phyloP scores from a whole-genome alignment of 2,797 vertebrate species.

The Crax fasciolata region DNA sequence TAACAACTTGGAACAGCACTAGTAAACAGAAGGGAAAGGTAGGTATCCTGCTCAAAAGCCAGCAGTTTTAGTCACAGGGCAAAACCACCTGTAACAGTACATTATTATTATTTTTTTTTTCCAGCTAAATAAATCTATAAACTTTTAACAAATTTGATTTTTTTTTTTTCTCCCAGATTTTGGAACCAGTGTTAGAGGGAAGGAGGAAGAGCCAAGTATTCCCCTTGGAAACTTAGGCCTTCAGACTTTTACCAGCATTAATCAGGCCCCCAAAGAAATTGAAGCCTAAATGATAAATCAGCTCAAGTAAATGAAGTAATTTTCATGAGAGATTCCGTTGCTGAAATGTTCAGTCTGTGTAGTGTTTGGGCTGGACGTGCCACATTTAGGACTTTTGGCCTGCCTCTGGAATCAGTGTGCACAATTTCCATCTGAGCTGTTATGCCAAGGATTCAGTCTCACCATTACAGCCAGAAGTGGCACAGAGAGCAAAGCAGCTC shows the following conservation, averaged over 20 bases:
- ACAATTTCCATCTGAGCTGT: background rate
- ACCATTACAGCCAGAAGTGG: background rate
- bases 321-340: background rate
- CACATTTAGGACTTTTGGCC: background rate
- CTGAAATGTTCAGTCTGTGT: background rate
- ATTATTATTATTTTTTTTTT: background rate
- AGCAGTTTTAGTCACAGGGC: conserved; percentile 51
- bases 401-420: background rate
- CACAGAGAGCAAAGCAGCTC: background rate
- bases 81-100: background rate
- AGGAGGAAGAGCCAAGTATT: background rate
- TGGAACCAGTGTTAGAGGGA: background rate
- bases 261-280: background rate
- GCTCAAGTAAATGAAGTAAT: background rate
- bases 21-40: conserved; percentile 43
- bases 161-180: background rate
- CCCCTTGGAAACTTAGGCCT: background rate
- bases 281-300: background rate
- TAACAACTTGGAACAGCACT: background rate
- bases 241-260: background rate
- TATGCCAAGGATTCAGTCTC: background rate
- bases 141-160: background rate
- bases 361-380: background rate
- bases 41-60: conserved; percentile 8
- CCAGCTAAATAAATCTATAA: background rate